phyloP scores from a whole-genome alignment of 1,140 invertebrate species.

The Manduca sexta region DNA sequence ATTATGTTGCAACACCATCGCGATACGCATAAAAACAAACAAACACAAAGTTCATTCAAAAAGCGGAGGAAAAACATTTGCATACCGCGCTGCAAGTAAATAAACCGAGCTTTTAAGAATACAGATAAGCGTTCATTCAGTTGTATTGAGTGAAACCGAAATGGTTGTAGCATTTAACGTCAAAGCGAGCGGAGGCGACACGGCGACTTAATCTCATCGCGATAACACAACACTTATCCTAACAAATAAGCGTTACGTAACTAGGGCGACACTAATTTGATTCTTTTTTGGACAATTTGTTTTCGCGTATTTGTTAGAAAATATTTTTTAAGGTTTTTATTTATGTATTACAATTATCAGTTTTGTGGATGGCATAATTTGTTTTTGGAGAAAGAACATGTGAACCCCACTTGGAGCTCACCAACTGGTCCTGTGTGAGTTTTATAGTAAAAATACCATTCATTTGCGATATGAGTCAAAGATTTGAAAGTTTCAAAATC shows the following conservation, averaged over 20 bases:
- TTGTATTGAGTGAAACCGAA: neutral
- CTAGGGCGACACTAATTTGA: neutral
- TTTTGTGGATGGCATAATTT: too few species aligned
- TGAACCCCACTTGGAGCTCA: too few species aligned
- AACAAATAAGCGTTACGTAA: constrained; percentile 2
- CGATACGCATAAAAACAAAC: neutral
- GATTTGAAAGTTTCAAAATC: too few species aligned
- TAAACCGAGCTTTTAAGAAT: neutral
- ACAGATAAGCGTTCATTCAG: neutral
- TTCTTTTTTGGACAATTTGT: neutral
- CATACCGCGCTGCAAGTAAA: neutral
- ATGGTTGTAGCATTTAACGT: neutral
- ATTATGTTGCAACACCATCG: too few species aligned
- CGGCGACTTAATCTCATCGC: neutral
- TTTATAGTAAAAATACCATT: too few species aligned
- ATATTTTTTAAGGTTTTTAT: too few species aligned
- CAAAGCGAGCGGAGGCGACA: neutral
- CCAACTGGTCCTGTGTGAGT: too few species aligned
- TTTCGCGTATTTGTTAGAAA: too few species aligned
- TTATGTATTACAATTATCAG: too few species aligned
- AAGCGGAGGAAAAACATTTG: neutral
- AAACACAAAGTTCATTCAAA: neutral
- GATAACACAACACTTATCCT: constrained; percentile 1
- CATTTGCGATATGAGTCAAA: too few species aligned
- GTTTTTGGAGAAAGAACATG: too few species aligned